Evolutionary conservation across 2,888 invertebrate species (phyloP).

Genomic region (Neoascia interrupta): DNA sequence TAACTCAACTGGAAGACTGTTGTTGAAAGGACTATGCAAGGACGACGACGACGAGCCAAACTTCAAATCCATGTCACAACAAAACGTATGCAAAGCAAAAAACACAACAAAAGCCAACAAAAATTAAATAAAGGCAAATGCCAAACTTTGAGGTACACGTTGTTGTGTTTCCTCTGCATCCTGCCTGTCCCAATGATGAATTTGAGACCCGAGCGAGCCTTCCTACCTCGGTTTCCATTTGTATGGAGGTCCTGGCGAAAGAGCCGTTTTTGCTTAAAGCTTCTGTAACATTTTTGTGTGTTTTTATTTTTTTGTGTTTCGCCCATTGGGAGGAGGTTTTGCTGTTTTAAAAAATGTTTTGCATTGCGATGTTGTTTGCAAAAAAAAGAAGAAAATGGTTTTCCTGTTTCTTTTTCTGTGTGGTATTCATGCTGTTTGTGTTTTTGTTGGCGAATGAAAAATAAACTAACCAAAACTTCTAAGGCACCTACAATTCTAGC

Average conservation of each 20-base stretch:
- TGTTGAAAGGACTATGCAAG: constrained; percentile 59
- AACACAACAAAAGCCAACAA: constrained; percentile 61
- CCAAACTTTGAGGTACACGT: constrained; percentile 67
- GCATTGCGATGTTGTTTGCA: constrained; percentile 39
- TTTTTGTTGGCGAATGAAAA: too few species aligned
- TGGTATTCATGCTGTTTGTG: constrained; percentile 4
- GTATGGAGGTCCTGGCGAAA: constrained; percentile 28
- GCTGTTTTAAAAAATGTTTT: constrained; percentile 48
- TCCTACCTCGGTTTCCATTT: constrained; percentile 4
- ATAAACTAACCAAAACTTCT: constrained; percentile 43
- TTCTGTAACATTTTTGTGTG: constrained; percentile 11
- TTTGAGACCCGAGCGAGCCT: constrained; percentile 36
- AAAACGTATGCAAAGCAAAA: constrained; percentile 65
- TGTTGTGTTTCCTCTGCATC: constrained; percentile 52
- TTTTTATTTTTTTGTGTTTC: constrained; percentile 8
- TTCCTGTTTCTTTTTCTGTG: constrained; percentile 23
- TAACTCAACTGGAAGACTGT: constrained; percentile 39
- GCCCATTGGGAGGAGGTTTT: constrained; percentile 6
- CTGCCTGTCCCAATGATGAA: constrained; percentile 38
- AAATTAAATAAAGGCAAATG: constrained; percentile 67
- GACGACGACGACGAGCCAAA: constrained; percentile 59
- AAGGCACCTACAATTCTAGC: constrained; percentile 38
- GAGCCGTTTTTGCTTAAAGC: constrained; percentile 18
- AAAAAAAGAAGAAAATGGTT: constrained; percentile 18
- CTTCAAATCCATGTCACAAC: constrained; percentile 59